Percentiles rank a stretch among this genome's conserved stretches.
These are phyloP conservation scores for Atta texana DNA, from an alignment of 1,140 invertebrate genomes.

Conservation along the genomic window DNA sequence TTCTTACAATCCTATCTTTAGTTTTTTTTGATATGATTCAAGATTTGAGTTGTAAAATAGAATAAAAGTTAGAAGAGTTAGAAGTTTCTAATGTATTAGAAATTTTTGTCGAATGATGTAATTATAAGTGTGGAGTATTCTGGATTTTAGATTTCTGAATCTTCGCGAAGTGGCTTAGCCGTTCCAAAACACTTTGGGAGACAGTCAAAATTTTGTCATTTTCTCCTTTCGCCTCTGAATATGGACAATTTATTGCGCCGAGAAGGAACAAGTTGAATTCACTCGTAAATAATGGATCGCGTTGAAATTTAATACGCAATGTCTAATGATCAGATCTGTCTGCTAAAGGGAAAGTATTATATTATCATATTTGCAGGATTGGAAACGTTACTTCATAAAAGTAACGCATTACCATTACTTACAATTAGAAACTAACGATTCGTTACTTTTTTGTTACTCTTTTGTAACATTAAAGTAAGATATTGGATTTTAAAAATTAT, in stretches of 20 bases:
- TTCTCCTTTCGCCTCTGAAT: neutral
- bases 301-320: conserved; percentile 59
- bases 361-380: neutral
- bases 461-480: too few relatives aligned
- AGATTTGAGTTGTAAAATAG: neutral
- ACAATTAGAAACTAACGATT: too few relatives aligned
- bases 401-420: too few relatives aligned
- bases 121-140: neutral
- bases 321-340: neutral
- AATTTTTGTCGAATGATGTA: neutral
- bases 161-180: neutral
- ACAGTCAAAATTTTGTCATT: neutral
- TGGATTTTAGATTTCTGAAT: neutral
- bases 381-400: too few relatives aligned
- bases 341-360: neutral
- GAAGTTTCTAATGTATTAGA: neutral
- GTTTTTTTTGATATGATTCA: neutral
- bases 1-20: too few relatives aligned
- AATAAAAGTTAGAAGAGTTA: neutral
- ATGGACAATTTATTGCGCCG: neutral
- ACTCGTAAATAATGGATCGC: conserved; percentile 55
- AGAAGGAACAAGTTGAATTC: conserved; percentile 5
- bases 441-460: too few relatives aligned
- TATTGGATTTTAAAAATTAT: too few relatives aligned
- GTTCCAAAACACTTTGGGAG: conserved; percentile 8